A percentile compares a stretch with the other conserved stretches of the same genome.
Conservation (phyloP, 2,888 invertebrate genomes). For the Strigamia transsilvanica region DNA sequence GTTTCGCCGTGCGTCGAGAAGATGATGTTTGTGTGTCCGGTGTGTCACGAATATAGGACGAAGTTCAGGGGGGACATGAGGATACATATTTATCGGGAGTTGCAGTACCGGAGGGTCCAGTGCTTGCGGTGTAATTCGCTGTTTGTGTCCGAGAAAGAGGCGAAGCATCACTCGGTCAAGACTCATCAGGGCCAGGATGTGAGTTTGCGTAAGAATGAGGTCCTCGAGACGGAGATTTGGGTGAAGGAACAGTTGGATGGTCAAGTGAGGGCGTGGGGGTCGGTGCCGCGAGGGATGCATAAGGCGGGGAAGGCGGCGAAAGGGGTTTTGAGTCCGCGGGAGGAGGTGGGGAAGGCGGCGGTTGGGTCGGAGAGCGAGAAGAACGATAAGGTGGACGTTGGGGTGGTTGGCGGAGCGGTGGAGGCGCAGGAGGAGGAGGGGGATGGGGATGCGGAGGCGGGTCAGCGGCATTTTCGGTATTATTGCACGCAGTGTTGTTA, state of each 20-base stretch:
- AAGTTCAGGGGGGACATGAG: slow-evolving; percentile 71
- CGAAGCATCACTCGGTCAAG: slow-evolving; percentile 50
- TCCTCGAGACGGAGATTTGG: slow-evolving; percentile 52
- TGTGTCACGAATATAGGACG: slow-evolving; percentile 71
- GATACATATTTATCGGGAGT: slow-evolving; percentile 74
- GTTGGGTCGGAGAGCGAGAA: background rate
- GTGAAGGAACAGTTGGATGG: slow-evolving; percentile 52
- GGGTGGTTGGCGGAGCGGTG: background rate
- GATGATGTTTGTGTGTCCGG: slow-evolving; percentile 66
- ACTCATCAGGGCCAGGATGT: slow-evolving; percentile 29
- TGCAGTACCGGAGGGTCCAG: slow-evolving; percentile 71
- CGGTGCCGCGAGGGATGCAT: background rate
- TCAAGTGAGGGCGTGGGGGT: slow-evolving; percentile 44
- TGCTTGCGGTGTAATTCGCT: slow-evolving; percentile 50
- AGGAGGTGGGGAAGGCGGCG: background rate
- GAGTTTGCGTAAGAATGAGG: slow-evolving; percentile 33
- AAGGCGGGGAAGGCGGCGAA: background rate
- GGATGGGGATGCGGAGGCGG: background rate
- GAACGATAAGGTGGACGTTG: background rate
- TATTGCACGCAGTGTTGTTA: slow-evolving; percentile 53
- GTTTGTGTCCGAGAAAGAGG: slow-evolving; percentile 53
- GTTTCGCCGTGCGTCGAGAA: background rate
- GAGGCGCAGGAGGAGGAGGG: background rate
- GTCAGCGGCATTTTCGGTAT: slow-evolving; percentile 46
- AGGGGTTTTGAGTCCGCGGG: background rate